A percentile compares a stretch with the other conserved stretches of the same genome.
Conservation (phyloP, 1,140 invertebrate species). For the Polyergus mexicanus region DNA sequence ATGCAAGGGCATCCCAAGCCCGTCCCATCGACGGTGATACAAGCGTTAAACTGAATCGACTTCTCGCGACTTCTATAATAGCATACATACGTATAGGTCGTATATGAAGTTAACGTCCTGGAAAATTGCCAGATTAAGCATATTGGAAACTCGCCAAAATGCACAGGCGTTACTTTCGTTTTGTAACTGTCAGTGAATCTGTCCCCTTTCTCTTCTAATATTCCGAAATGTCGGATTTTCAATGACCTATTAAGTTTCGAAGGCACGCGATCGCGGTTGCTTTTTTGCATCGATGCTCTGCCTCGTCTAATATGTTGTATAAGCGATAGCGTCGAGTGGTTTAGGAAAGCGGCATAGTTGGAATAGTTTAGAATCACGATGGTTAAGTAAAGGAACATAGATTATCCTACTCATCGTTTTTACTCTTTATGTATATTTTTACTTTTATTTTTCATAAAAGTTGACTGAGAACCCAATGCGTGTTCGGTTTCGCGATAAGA, state of each 20-base stretch:
- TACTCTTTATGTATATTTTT: neutral
- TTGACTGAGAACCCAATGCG: neutral
- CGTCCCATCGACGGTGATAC: constrained; percentile 37
- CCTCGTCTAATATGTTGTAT: neutral
- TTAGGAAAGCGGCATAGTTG: neutral
- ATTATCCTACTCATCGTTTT: neutral
- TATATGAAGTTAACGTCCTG: constrained; percentile 77
- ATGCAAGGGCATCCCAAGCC: neutral
- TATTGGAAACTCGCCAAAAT: constrained; percentile 14
- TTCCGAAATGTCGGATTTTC: constrained; percentile 42
- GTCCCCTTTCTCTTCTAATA: neutral
- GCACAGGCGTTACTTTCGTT: constrained; percentile 1
- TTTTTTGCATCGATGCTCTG: constrained; percentile 26
- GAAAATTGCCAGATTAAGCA: constrained; percentile 81
- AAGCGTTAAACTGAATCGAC: constrained; percentile 76
- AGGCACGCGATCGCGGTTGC: constrained; percentile 57
- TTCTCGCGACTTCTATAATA: constrained; percentile 67
- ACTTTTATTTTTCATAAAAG: neutral
- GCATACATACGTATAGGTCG: constrained; percentile 53
- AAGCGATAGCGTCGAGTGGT: constrained; percentile 8
- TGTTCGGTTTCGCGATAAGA: neutral
- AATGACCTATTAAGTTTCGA: constrained; percentile 63
- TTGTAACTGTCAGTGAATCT: constrained; percentile 3
- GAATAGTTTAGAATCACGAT: constrained; percentile 29
- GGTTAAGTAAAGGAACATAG: constrained; percentile 1